Evolutionary conservation across 2,888 invertebrate species (phyloP).

Genomic region (Dermolepida albohirtum): DNA sequence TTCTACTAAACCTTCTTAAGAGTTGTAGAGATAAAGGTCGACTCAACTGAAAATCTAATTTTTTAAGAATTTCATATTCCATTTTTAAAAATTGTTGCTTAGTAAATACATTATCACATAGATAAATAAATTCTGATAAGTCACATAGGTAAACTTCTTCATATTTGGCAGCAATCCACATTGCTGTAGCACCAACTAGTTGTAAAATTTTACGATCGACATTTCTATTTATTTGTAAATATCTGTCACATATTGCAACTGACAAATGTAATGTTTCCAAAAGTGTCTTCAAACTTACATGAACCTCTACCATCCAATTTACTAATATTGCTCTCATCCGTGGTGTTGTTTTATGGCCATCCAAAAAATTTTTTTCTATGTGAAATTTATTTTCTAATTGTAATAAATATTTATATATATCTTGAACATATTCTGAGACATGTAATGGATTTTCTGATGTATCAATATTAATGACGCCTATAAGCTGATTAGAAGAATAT

Average conservation of each 20-base stretch:
- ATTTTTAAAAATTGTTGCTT: conserved; percentile 83
- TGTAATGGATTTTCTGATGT: conserved; percentile 82
- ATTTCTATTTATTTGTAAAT: conserved; percentile 75
- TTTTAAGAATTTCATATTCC: conserved; percentile 82
- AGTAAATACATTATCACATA: conserved; percentile 89
- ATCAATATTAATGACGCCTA: conserved; percentile 51
- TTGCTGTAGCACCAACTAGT: conserved; percentile 88
- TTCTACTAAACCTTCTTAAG: conserved; percentile 78
- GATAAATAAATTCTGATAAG: conserved; percentile 88
- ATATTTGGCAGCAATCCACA: conserved; percentile 93
- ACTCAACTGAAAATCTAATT: conserved; percentile 84
- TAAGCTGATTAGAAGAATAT: conserved; percentile 46
- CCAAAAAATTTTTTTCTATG: conserved; percentile 71
- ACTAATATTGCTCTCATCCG: conserved; percentile 91
- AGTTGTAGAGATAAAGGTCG: conserved; percentile 91
- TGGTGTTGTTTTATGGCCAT: conserved; percentile 78
- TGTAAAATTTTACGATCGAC: conserved; percentile 71
- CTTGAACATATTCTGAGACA: conserved; percentile 87
- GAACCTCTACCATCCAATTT: conserved; percentile 96
- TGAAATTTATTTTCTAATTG: conserved; percentile 78
- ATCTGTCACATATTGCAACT: conserved; percentile 89
- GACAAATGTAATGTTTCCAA: conserved; percentile 92
- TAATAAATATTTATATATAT: conserved; percentile 88
- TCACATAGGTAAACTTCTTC: conserved; percentile 94
- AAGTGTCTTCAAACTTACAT: conserved; percentile 84